phyloP scores from a whole-genome alignment of 2,888 invertebrate genomes.

The Lapara coniferarum region DNA sequence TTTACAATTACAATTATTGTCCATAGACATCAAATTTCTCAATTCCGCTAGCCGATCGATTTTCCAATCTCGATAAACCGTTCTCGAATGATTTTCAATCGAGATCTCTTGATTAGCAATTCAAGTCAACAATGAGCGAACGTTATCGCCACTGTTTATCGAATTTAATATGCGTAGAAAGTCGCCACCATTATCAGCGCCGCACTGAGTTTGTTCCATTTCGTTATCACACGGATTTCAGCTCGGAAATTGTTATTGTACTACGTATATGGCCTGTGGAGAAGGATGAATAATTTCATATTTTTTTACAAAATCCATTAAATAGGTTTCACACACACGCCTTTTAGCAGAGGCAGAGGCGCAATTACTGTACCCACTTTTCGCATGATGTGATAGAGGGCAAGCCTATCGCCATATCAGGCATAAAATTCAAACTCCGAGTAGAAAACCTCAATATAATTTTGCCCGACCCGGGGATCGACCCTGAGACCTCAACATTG shows the following conservation, averaged over 20 bases:
- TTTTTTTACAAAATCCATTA: background rate
- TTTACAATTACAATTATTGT: background rate
- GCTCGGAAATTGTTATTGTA: slow-evolving; percentile 74
- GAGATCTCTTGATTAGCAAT: slow-evolving; percentile 76
- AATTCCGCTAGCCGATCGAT: slow-evolving; percentile 23
- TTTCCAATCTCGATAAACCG: slow-evolving; percentile 53
- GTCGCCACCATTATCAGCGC: slow-evolving; percentile 68
- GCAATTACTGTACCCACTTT: too few relatives aligned
- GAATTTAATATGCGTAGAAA: slow-evolving; percentile 80
- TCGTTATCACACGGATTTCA: slow-evolving; percentile 70
- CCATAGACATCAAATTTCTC: slow-evolving; percentile 5
- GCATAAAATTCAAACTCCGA: too few relatives aligned
- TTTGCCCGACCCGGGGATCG: too few relatives aligned
- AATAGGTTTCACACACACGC: too few relatives aligned
- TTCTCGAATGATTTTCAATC: slow-evolving; percentile 69
- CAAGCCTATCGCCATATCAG: too few relatives aligned
- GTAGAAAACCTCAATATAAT: too few relatives aligned
- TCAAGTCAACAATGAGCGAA: slow-evolving; percentile 65
- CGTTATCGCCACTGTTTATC: slow-evolving; percentile 74
- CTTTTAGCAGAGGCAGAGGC: too few relatives aligned
- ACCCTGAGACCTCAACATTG: too few relatives aligned
- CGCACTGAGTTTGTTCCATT: slow-evolving; percentile 65
- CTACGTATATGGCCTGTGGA: slow-evolving; percentile 71
- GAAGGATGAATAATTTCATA: slow-evolving; percentile 30
- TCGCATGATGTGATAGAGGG: too few relatives aligned